Evolutionary conservation across 2,113 vertebrate species (phyloP).

Genomic region (Cinclus cinclus): DNA sequence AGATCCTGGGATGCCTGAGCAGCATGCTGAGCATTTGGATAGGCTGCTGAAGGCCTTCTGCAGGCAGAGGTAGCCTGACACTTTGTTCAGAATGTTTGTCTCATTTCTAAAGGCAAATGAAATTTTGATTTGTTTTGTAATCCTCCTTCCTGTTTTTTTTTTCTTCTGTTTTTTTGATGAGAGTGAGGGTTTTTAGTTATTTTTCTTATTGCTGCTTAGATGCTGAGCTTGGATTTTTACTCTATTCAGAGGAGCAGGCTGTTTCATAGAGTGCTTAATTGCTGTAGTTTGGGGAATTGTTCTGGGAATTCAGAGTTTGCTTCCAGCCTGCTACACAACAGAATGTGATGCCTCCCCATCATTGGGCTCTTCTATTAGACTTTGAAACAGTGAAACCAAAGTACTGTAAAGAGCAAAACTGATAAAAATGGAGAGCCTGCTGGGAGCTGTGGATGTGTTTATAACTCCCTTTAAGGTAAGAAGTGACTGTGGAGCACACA

Average conservation of each 20-base stretch:
- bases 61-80: not conserved
- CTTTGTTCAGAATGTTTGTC: not conserved
- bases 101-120: not conserved
- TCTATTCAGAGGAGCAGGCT: not conserved
- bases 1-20: not conserved
- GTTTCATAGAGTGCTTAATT: slow-evolving; percentile 17
- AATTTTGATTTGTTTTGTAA: not conserved
- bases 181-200: not conserved
- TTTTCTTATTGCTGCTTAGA: not conserved
- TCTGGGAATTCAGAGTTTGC: not conserved
- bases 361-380: not conserved
- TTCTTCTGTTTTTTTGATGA: not conserved
- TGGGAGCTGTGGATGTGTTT: not conserved
- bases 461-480: not conserved
- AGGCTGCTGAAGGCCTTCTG: not conserved
- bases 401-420: not conserved
- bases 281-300: slow-evolving; percentile 18
- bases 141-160: not conserved
- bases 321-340: not conserved
- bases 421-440: not conserved
- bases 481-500: not conserved
- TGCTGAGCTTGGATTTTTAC: slow-evolving; percentile 23
- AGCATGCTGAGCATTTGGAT: not conserved
- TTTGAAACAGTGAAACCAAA: not conserved
- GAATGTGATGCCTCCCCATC: not conserved